Evolutionary conservation across 2,888 invertebrate species (phyloP), one percentile per base, ranked within the genome.

Genomic region (Acanthopleura granulata): DNA sequence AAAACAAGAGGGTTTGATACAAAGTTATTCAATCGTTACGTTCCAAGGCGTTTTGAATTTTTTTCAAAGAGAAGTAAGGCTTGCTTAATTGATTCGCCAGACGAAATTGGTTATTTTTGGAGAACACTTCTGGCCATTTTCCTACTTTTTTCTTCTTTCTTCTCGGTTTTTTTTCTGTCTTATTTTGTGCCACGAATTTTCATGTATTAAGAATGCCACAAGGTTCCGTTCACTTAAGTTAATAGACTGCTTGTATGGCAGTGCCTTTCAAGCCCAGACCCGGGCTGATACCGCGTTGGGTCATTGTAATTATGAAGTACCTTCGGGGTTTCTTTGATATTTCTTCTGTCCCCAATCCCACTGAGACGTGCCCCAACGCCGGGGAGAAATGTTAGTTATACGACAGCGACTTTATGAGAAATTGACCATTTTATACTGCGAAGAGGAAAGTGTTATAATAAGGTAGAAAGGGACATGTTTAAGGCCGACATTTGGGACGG

Each of bases 281-380:
- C 18, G 57, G 22, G n/a, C 57, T 18, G 22, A 57, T 57, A 18
- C 57, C 22, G 57, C n/a, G 22, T 57, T 57, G 57, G 57, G 18
- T 22, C n/a, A 6, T 57, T 57, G 57, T 57, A 57, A 57, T 57
- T 57, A 57, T 57, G 57, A 22, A 66, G 22, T 66, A 66, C 66
- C 66, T 66, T 66, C 16, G 66, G 66, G 66, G 66, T 66, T 66
- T 66, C 66, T 27, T 66, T 25, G 66, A 66, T 66, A 66, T 66
- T 66, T 22, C 66, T 66, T 22, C 29, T 27, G 66, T 66, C 29
- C 25, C 66, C 16, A 22, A 27, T 16, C 66, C 66, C 66, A 6
- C 66, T 6, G 66, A 66, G 66, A 66, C 66, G 66, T 66, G 66
- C 22, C 66, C 66, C 29, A 25, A 66, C 66, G 66, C 66, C 66